phyloP scores from a whole-genome alignment of 2,113 vertebrate genomes.

The Odontesthes bonariensis region DNA sequence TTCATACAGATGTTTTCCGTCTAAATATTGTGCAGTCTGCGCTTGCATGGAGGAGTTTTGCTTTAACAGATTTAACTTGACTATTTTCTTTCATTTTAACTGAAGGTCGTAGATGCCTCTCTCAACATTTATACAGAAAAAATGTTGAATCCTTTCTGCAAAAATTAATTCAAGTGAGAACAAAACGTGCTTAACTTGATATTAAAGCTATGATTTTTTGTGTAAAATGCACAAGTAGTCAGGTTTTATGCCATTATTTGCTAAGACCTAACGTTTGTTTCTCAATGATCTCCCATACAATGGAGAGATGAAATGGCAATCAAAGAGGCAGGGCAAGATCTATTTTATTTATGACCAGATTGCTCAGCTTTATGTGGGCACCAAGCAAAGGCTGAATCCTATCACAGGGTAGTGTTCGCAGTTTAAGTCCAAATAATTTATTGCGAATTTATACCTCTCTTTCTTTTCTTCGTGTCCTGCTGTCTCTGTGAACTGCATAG shows the following conservation, averaged over 20 bases:
- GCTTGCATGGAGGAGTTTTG: slow-evolving; percentile 23
- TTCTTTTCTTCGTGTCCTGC: slow-evolving; percentile 70
- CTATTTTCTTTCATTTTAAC: background rate
- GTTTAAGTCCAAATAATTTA: slow-evolving; percentile 87
- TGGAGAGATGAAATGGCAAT: slow-evolving; percentile 73
- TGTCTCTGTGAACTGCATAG: slow-evolving; percentile 77
- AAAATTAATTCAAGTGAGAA: background rate
- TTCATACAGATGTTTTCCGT: slow-evolving; percentile 63
- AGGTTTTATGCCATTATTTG: slow-evolving; percentile 18
- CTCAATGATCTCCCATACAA: slow-evolving; percentile 53
- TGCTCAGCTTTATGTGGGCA: slow-evolving; percentile 79
- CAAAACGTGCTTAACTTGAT: background rate
- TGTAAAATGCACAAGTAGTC: slow-evolving; percentile 15
- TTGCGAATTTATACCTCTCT: slow-evolving; percentile 76
- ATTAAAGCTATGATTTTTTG: slow-evolving; percentile 17
- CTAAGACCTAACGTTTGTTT: background rate
- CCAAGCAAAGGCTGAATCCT: slow-evolving; percentile 80
- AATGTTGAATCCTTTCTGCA: background rate
- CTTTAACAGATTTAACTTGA: slow-evolving; percentile 34
- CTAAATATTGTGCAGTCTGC: slow-evolving; percentile 69
- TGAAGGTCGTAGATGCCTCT: slow-evolving; percentile 6
- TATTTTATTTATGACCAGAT: slow-evolving; percentile 81
- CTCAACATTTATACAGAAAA: background rate
- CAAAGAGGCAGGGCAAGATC: slow-evolving; percentile 69
- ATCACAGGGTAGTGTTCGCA: slow-evolving; percentile 76